Percentiles rank a stretch among this genome's conserved stretches.
Conservation (phyloP, 92 coral and sea anemone species). For the Parazoanthus atlanticus region DNA sequence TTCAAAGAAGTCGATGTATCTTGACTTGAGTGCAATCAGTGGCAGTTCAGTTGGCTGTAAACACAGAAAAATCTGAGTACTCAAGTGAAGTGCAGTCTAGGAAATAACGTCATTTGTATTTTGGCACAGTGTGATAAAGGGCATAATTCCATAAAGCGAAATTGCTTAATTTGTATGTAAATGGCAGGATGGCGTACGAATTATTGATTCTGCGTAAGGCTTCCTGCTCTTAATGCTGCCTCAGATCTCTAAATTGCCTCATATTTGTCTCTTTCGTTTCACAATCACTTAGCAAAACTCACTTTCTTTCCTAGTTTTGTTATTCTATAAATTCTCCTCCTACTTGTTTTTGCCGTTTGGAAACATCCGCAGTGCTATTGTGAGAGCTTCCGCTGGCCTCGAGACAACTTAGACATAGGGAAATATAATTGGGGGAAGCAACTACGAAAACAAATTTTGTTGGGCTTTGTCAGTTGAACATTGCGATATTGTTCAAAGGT, state of each 20-base stretch:
- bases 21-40: constrained; percentile 1
- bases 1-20: neutral
- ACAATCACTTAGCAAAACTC: constrained; percentile 22
- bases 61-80: neutral
- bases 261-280: constrained; percentile 19
- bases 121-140: constrained; percentile 33
- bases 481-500: neutral
- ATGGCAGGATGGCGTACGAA: constrained; percentile 2
- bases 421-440: neutral
- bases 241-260: constrained; percentile 21
- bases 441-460: neutral
- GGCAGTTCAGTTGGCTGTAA: neutral
- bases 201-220: constrained; percentile 12
- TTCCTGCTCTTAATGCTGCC: constrained; percentile 30
- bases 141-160: constrained; percentile 18
- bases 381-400: neutral
- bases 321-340: constrained; percentile 4
- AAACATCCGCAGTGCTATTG: constrained; percentile 19
- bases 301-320: neutral
- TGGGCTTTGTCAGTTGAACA: neutral
- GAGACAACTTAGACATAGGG: neutral
- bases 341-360: neutral
- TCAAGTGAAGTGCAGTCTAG: constrained; percentile 6
- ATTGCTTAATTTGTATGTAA: constrained; percentile 26
- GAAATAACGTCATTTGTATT: constrained; percentile 12